These are phyloP conservation scores for Diaphora mendica DNA, from an alignment of 2,888 invertebrate genomes.

Conservation along the genomic window DNA sequence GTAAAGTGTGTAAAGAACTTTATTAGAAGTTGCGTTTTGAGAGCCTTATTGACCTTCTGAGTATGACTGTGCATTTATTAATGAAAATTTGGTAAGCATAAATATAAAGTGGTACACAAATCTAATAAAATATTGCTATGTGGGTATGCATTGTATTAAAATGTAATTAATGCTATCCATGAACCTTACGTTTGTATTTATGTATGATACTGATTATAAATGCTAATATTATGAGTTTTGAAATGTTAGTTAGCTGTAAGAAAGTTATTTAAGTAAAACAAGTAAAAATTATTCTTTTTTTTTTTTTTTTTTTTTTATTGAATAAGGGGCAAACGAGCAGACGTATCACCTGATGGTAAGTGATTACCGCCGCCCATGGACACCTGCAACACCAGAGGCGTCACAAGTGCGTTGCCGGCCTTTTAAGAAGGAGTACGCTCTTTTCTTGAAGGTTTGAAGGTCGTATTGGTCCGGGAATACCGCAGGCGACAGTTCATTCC, in stretches of 20 bases:
- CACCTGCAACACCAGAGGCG: too few relatives aligned
- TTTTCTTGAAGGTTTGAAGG: too few relatives aligned
- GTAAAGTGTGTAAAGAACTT: not conserved
- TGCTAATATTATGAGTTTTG: constrained; percentile 36
- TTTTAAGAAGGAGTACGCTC: too few relatives aligned
- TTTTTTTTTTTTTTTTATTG: too few relatives aligned
- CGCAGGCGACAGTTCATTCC: too few relatives aligned
- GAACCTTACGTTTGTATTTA: constrained; percentile 41
- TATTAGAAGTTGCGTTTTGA: not conserved
- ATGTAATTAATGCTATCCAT: constrained; percentile 34
- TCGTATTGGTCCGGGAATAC: too few relatives aligned
- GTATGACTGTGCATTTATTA: not conserved
- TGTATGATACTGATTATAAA: constrained; percentile 17
- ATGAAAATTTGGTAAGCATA: not conserved
- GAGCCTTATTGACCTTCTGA: not conserved
- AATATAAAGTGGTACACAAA: not conserved
- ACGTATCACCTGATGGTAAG: too few relatives aligned
- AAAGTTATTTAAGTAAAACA: not conserved
- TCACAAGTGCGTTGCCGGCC: too few relatives aligned
- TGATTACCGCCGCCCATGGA: too few relatives aligned
- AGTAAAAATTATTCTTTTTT: too few relatives aligned
- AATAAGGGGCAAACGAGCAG: too few relatives aligned
- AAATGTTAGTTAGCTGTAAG: constrained; percentile 18
- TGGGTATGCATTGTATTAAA: constrained; percentile 19
- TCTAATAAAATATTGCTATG: not conserved